These are phyloP conservation scores for Agrochola litura DNA, from an alignment of 2,888 invertebrate genomes.

Conservation along the genomic window DNA sequence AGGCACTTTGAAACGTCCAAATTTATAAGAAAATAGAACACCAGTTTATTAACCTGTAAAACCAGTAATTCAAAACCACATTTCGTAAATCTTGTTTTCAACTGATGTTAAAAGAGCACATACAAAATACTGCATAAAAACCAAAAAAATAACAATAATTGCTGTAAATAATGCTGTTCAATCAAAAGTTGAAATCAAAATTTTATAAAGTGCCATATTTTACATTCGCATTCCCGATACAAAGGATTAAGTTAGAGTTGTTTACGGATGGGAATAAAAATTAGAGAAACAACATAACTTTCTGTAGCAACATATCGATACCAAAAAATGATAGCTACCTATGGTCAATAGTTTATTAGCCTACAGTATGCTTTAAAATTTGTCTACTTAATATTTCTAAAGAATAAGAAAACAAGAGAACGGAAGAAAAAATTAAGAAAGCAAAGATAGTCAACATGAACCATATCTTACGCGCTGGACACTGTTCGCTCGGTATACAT, in stretches of 20 bases:
- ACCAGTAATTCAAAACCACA: neutral
- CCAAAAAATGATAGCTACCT: neutral
- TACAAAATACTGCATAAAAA: neutral
- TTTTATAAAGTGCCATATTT: no score
- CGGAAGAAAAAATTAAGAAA: neutral
- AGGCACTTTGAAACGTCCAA: no score
- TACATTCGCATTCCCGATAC: neutral
- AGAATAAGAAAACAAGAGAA: neutral
- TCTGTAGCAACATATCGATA: neutral
- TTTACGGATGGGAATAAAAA: neutral
- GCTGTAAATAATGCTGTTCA: neutral
- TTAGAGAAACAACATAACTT: neutral
- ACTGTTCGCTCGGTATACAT: conserved; percentile 64
- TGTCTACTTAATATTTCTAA: neutral
- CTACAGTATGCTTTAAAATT: neutral
- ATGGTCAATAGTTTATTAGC: neutral
- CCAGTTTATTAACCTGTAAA: neutral
- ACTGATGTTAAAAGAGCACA: neutral
- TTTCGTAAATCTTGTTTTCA: neutral
- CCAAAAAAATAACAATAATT: neutral
- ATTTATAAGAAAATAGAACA: no score
- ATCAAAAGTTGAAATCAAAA: neutral
- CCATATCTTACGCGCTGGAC: conserved; percentile 35
- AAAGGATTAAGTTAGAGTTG: neutral
- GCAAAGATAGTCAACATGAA: neutral